Conservation (phyloP, 1,140 invertebrate genomes). For the Odontomachus brunneus region DNA sequence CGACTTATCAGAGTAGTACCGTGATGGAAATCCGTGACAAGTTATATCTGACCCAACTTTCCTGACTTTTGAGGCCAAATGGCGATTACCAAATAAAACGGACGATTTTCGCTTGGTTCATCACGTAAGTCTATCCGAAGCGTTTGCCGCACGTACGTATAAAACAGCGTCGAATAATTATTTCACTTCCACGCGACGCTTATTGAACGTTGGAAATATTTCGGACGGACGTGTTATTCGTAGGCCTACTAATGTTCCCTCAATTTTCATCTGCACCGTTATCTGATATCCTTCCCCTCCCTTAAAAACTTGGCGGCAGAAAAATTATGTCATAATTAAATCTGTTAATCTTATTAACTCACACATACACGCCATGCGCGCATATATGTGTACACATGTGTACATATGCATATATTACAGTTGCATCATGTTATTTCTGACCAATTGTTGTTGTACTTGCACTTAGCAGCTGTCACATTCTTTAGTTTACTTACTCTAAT, state of each 20-base stretch:
- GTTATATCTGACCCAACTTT: constrained; percentile 79
- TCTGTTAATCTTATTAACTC: constrained; percentile 4
- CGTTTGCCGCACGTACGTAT: not conserved
- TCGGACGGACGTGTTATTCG: not conserved
- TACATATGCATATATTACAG: not conserved
- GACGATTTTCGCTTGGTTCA: constrained; percentile 67
- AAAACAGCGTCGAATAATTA: not conserved
- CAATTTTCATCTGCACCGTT: constrained; percentile 41
- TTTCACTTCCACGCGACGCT: not conserved
- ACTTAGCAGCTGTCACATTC: not conserved
- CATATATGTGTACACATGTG: not conserved
- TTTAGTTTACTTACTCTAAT: not conserved
- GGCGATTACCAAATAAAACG: constrained; percentile 78
- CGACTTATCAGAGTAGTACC: constrained; percentile 34
- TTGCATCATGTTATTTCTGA: not conserved
- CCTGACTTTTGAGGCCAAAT: constrained; percentile 82
- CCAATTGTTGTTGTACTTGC: not conserved
- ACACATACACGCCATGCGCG: not conserved
- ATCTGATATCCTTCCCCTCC: constrained; percentile 12
- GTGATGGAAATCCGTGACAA: constrained; percentile 79
- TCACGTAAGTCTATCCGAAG: constrained; percentile 68
- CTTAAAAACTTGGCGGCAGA: not conserved
- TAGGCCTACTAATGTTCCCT: constrained; percentile 1
- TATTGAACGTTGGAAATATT: not conserved
- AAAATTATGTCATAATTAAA: constrained; percentile 27